Evolutionary conservation across 1,140 invertebrate genomes (phyloP).

Genomic region (Drosophila obscura): DNA sequence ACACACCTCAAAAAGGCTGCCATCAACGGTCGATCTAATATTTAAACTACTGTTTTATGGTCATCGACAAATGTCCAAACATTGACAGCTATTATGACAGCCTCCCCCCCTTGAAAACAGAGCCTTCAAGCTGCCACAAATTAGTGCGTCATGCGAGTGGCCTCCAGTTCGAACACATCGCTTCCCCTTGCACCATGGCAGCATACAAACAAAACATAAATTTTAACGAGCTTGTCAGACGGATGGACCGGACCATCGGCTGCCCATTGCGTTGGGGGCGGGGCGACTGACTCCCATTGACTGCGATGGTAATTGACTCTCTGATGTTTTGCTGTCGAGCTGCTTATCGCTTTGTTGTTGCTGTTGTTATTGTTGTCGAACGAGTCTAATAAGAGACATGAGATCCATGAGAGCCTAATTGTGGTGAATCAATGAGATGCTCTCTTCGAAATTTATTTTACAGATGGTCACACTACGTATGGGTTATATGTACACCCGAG

Average conservation of each 20-base stretch:
- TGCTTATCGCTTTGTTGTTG: constrained; percentile 58
- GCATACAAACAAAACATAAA: constrained; percentile 56
- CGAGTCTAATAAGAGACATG: constrained; percentile 17
- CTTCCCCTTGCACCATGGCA: not conserved
- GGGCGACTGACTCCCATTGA: constrained; percentile 15
- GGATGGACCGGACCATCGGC: constrained; percentile 8
- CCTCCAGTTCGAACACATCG: not conserved
- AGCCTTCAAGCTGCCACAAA: constrained; percentile 21
- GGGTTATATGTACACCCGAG: constrained; percentile 20
- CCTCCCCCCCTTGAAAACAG: constrained; percentile 6
- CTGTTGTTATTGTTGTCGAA: constrained; percentile 37
- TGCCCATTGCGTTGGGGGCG: not conserved
- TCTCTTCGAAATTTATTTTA: not conserved
- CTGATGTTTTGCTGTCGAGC: constrained; percentile 53
- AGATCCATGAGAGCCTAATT: constrained; percentile 22
- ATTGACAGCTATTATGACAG: constrained; percentile 52
- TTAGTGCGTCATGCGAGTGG: constrained; percentile 38
- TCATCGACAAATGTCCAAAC: constrained; percentile 41
- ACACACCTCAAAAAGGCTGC: constrained; percentile 1
- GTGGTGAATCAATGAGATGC: constrained; percentile 16
- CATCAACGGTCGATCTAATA: constrained; percentile 31
- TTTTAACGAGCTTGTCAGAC: constrained; percentile 58
- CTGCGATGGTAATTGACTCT: constrained; percentile 54
- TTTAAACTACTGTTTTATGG: constrained; percentile 52
- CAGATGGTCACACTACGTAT: constrained; percentile 33